phyloP scores from a whole-genome alignment of 2,113 vertebrate genomes.

The Ophiodon elongatus region DNA sequence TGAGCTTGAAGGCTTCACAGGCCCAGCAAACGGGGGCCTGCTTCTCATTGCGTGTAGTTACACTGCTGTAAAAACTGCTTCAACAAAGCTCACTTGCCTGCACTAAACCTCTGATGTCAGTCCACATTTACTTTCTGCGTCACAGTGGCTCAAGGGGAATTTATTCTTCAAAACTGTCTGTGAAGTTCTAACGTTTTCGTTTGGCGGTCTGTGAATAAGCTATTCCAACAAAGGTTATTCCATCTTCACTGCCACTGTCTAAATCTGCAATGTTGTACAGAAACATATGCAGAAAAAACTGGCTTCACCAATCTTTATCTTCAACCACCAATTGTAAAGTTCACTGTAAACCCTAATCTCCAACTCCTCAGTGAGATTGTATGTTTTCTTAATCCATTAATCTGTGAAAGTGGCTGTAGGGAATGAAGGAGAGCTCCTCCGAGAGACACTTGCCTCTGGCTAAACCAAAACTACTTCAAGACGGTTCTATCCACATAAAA shows the following conservation, averaged over 20 bases:
- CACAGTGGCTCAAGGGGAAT: neutral
- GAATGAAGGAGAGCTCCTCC: slow-evolving; percentile 55
- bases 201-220: slow-evolving; percentile 9
- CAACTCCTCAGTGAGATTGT: slow-evolving; percentile 21
- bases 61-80: neutral
- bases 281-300: neutral
- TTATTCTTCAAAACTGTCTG: slow-evolving; percentile 12
- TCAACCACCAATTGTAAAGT: slow-evolving; percentile 33
- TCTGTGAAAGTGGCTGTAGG: slow-evolving; percentile 45
- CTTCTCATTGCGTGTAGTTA: neutral
- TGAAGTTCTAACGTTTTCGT: slow-evolving; percentile 28
- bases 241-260: neutral
- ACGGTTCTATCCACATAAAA: slow-evolving; percentile 59
- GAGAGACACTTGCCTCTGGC: slow-evolving; percentile 39
- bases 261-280: slow-evolving; percentile 2
- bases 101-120: slow-evolving; percentile 13
- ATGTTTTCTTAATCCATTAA: slow-evolving; percentile 64
- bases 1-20: slow-evolving; percentile 5
- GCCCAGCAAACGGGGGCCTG: neutral
- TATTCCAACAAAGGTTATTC: slow-evolving; percentile 21
- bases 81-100: slow-evolving; percentile 11
- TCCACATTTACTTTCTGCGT: neutral
- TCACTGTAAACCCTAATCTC: slow-evolving; percentile 25
- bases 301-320: slow-evolving; percentile 24
- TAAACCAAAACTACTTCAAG: slow-evolving; percentile 50